Percentiles rank a stretch among this genome's conserved stretches.
phyloP scores from a whole-genome alignment of 2,797 vertebrate species.

The Threskiornis aethiopicus region DNA sequence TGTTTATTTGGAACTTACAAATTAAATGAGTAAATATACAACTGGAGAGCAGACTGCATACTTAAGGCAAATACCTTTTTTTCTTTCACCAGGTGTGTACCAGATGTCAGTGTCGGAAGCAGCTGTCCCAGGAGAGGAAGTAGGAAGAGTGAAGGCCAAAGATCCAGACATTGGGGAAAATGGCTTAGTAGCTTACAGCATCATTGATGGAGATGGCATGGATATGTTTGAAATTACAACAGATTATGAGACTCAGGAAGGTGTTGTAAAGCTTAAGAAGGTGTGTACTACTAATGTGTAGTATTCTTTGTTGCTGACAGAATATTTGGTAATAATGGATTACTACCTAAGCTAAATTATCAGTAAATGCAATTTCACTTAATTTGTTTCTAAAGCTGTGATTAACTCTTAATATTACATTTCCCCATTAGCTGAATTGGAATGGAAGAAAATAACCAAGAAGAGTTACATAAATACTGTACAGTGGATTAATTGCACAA shows the following conservation, averaged over 20 bases:
- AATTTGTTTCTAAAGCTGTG: conserved; percentile 49
- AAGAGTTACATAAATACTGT: conserved; percentile 66
- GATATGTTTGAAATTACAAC: conserved; percentile 89
- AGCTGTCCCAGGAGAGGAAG: conserved; percentile 85
- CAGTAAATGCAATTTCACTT: conserved; percentile 52
- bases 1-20: not conserved
- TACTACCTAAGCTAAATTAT: conserved; percentile 23
- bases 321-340: conserved; percentile 30
- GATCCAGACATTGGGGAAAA: conserved; percentile 95
- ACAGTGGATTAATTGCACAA: conserved; percentile 64
- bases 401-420: conserved; percentile 71
- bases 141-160: conserved; percentile 90
- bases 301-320: not conserved
- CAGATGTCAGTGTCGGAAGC: conserved; percentile 89
- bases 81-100: conserved; percentile 82
- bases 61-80: not conserved
- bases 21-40: not conserved
- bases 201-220: conserved; percentile 91
- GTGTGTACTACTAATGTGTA: conserved; percentile 69
- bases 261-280: conserved; percentile 95
- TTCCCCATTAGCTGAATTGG: conserved; percentile 72
- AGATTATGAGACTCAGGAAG: conserved; percentile 94
- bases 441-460: conserved; percentile 69
- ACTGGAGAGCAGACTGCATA: not conserved
- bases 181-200: conserved; percentile 89